These are phyloP conservation scores for Dioctria linearis DNA, from an alignment of 2,888 invertebrate species.

Conservation along the genomic window DNA sequence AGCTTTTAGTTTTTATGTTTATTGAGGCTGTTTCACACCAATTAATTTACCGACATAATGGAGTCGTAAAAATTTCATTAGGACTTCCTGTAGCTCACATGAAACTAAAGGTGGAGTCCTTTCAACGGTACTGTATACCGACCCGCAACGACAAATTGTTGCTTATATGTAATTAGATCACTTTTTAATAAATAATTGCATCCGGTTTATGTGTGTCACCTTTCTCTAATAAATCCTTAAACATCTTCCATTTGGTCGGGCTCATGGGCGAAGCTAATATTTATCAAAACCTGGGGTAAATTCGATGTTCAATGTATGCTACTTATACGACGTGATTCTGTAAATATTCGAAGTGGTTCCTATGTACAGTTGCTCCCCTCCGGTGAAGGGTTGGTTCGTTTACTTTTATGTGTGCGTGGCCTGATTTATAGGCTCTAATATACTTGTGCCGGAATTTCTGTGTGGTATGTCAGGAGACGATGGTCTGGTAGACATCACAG, in stretches of 20 bases:
- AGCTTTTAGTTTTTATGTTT: constrained; percentile 52
- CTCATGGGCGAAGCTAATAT: constrained; percentile 5
- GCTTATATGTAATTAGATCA: constrained; percentile 47
- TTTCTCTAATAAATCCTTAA: constrained; percentile 47
- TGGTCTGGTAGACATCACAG: constrained; percentile 8
- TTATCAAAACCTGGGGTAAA: not conserved
- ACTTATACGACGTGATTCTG: not conserved
- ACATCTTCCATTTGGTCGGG: constrained; percentile 37
- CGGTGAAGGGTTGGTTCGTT: constrained; percentile 25
- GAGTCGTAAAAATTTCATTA: constrained; percentile 51
- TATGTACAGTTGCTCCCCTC: not conserved
- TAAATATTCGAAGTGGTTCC: not conserved
- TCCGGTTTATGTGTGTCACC: constrained; percentile 41
- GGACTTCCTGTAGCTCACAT: constrained; percentile 2
- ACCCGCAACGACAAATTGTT: not conserved
- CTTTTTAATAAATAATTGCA: constrained; percentile 44
- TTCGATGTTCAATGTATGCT: not conserved
- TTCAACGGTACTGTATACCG: not conserved
- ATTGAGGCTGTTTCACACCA: constrained; percentile 51
- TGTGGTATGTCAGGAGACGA: constrained; percentile 46
- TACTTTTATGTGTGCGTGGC: constrained; percentile 12
- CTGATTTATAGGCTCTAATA: constrained; percentile 47
- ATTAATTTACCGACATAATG: constrained; percentile 43
- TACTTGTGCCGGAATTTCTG: constrained; percentile 47
- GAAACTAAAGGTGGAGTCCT: not conserved